These are phyloP conservation scores for Pionites leucogaster DNA, from an alignment of 2,113 vertebrate species.

Conservation along the genomic window DNA sequence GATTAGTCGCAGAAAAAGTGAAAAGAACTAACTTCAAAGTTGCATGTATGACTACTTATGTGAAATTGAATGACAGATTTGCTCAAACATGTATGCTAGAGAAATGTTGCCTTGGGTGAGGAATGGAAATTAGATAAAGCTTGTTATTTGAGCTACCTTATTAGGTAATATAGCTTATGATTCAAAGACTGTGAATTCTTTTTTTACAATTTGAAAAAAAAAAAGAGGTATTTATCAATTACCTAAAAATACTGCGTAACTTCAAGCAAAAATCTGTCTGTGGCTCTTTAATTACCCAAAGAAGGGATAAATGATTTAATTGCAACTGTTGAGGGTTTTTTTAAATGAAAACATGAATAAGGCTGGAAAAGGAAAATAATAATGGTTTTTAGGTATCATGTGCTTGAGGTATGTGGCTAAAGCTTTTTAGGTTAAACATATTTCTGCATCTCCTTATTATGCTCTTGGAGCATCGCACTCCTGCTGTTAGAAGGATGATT, in stretches of 20 bases:
- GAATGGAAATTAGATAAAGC: not conserved
- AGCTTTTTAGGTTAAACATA: not conserved
- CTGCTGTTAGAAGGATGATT: not conserved
- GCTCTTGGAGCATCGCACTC: not conserved
- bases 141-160: not conserved
- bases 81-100: not conserved
- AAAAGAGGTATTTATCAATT: not conserved
- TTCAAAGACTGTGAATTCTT: not conserved
- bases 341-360: not conserved
- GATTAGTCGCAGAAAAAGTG: not conserved
- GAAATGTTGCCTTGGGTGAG: not conserved
- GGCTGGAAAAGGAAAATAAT: not conserved
- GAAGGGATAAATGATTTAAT: not conserved
- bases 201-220: not conserved
- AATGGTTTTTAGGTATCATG: not conserved
- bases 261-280: not conserved
- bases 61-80: not conserved
- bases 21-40: not conserved
- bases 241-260: not conserved
- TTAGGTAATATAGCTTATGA: not conserved
- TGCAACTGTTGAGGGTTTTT: not conserved
- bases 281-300: not conserved
- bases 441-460: not conserved
- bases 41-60: not conserved
- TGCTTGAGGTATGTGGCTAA: not conserved